phyloP scores from a whole-genome alignment of 37 sponge, comb jelly and placozoan species.

The Aplysina aerophoba region DNA sequence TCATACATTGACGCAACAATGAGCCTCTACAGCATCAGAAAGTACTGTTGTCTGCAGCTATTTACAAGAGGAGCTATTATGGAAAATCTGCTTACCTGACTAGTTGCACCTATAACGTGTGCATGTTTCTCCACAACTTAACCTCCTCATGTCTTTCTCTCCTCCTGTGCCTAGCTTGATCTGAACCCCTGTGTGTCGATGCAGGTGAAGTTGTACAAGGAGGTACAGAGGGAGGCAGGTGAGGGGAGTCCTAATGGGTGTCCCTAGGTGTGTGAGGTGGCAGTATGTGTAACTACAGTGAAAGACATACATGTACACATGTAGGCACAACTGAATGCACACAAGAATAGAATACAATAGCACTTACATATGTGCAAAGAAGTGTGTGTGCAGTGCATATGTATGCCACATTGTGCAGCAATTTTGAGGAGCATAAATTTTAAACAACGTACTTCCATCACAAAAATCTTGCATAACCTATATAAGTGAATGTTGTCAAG shows the following conservation, averaged over 20 bases:
- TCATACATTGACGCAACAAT: too few relatives aligned
- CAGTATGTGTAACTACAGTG: not conserved
- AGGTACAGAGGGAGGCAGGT: slow-evolving; percentile 24
- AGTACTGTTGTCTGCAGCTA: too few relatives aligned
- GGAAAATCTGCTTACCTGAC: not conserved
- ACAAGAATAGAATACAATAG: not conserved
- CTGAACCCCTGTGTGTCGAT: slow-evolving; percentile 74
- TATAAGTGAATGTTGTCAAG: too few relatives aligned
- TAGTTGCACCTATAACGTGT: not conserved
- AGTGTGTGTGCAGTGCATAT: too few relatives aligned
- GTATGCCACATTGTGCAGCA: too few relatives aligned
- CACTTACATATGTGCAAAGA: not conserved
- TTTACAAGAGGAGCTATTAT: not conserved
- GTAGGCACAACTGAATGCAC: not conserved
- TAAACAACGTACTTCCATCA: too few relatives aligned
- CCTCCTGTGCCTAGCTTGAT: slow-evolving; percentile 54
- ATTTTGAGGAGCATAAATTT: too few relatives aligned
- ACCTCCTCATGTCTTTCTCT: not conserved
- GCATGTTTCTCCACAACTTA: not conserved
- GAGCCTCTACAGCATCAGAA: too few relatives aligned
- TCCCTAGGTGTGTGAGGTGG: too few relatives aligned
- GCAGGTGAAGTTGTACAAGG: slow-evolving; percentile 76
- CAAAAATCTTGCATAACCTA: too few relatives aligned
- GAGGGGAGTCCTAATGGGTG: too few relatives aligned
- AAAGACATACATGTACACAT: slow-evolving; percentile 10